Conservation (phyloP, 2,888 invertebrate species). For the Chrysina gloriosa region DNA sequence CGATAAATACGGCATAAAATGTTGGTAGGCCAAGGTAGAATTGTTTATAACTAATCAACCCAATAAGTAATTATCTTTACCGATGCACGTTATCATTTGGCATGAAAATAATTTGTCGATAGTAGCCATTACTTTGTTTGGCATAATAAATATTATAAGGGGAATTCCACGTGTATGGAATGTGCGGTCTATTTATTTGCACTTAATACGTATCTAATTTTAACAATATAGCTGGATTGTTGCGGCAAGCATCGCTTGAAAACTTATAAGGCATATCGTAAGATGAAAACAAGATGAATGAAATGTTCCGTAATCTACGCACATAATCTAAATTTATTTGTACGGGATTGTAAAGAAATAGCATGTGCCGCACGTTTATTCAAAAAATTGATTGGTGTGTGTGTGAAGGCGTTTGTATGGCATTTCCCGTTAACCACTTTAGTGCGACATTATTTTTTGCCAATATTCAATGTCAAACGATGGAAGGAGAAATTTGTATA, state of each 20-base stretch:
- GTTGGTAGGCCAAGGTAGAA: too few relatives aligned
- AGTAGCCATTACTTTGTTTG: too few relatives aligned
- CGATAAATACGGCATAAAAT: too few relatives aligned
- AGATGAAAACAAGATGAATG: background rate
- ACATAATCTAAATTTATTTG: background rate
- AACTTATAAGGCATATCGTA: background rate
- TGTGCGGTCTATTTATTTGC: background rate
- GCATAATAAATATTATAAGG: background rate
- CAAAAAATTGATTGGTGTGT: background rate
- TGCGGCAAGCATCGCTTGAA: background rate
- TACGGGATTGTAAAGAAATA: background rate
- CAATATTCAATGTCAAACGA: background rate
- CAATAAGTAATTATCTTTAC: too few relatives aligned
- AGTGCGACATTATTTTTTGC: background rate
- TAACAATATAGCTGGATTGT: background rate
- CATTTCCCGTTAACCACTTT: background rate
- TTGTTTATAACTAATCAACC: too few relatives aligned
- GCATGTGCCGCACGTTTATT: background rate
- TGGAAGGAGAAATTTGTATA: background rate
- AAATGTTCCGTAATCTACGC: background rate
- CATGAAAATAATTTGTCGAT: too few relatives aligned
- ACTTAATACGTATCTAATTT: background rate
- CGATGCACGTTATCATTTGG: too few relatives aligned
- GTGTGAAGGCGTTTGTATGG: background rate
- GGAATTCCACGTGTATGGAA: constrained; percentile 13